Conservation (phyloP, 2,797 vertebrate species). For the Limnodromus scolopaceus region DNA sequence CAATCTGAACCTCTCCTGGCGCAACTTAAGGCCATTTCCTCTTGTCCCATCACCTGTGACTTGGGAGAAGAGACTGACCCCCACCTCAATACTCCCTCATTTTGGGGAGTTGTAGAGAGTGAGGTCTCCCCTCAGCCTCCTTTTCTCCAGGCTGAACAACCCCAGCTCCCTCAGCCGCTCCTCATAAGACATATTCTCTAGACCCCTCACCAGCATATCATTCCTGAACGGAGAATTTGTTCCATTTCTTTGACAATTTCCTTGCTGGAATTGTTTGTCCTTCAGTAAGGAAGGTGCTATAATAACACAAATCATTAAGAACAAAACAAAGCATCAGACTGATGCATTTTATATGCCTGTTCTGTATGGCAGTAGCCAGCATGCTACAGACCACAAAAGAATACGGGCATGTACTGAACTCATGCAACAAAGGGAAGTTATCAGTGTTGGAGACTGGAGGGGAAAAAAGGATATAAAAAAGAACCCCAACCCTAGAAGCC, state of each 20-base stretch:
- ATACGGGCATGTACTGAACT: neutral
- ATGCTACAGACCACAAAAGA: neutral
- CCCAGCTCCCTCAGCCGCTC: no score
- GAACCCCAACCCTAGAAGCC: neutral
- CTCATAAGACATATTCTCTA: no score
- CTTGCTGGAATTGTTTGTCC: neutral
- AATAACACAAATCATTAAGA: neutral
- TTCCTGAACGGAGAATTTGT: neutral
- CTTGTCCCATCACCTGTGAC: no score
- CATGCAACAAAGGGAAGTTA: neutral
- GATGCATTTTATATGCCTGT: rapidly evolving
- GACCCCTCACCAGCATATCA: no score
- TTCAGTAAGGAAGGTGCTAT: neutral
- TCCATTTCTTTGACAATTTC: neutral
- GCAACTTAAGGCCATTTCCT: no score
- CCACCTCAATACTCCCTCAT: no score
- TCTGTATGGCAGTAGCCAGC: neutral
- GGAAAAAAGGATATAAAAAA: neutral
- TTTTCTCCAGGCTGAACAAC: no score
- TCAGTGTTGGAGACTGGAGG: neutral
- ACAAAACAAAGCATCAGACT: neutral
- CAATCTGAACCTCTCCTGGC: no score
- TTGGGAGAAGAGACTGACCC: no score
- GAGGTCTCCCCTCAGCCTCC: no score
- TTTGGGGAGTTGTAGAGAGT: no score